Evolutionary conservation across 2,888 invertebrate genomes (phyloP).

Genomic region (Drosophila heteroneura): DNA sequence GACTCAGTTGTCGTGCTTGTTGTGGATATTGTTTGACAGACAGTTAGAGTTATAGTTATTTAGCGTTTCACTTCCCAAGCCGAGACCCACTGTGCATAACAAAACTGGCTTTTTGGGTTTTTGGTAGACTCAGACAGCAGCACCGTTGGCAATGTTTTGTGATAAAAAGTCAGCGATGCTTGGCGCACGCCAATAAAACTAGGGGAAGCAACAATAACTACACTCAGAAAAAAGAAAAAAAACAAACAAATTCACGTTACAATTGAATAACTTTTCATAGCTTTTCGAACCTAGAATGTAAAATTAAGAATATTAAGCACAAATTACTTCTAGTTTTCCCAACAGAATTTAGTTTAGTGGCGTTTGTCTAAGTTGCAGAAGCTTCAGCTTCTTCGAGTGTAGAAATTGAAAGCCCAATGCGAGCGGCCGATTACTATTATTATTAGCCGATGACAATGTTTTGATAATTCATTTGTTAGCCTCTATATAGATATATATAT

Average conservation of each 20-base stretch:
- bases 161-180: conserved; percentile 69
- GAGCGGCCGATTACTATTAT: conserved; percentile 36
- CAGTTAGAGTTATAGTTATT: conserved; percentile 35
- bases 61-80: conserved; percentile 27
- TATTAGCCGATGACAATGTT: conserved; percentile 62
- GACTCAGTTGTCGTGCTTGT: conserved; percentile 9
- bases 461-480: conserved; percentile 60
- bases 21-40: conserved; percentile 9
- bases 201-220: conserved; percentile 8
- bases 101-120: conserved; percentile 61
- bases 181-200: conserved; percentile 70
- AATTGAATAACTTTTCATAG: not conserved
- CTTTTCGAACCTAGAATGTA: too few relatives aligned
- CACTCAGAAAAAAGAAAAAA: not conserved
- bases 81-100: conserved; percentile 70
- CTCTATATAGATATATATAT: not conserved
- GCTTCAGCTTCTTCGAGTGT: not conserved
- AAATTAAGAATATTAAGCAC: not conserved
- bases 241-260: not conserved
- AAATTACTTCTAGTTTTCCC: not conserved
- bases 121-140: conserved; percentile 26
- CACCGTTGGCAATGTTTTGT: conserved; percentile 63
- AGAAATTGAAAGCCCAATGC: conserved; percentile 60
- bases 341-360: not conserved
- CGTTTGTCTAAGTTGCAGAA: not conserved